These are phyloP conservation scores for Sinocyclocheilus anshuiensis DNA, from an alignment of 2,113 vertebrate genomes.

Conservation along the genomic window DNA sequence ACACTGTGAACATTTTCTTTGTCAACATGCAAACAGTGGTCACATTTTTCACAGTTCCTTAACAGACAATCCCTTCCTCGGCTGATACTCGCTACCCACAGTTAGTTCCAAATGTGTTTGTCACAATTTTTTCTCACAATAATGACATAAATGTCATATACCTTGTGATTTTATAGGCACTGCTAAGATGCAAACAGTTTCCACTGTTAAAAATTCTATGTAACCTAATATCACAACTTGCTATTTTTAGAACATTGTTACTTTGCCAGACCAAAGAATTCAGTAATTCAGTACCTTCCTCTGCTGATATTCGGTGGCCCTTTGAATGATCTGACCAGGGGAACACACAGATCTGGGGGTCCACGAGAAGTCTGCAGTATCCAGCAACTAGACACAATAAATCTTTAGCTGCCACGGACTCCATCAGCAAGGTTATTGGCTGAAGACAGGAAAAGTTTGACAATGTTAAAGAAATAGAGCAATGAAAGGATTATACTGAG, in stretches of 20 bases:
- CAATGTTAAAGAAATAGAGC: slow-evolving; percentile 21
- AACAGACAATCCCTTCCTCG: no score
- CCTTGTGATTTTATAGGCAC: not conserved
- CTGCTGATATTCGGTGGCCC: slow-evolving; percentile 84
- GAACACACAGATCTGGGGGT: slow-evolving; percentile 82
- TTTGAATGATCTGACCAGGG: slow-evolving; percentile 79
- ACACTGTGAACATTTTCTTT: not conserved
- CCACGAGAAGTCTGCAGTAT: slow-evolving; percentile 86
- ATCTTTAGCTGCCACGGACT: slow-evolving; percentile 90
- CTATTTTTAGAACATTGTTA: not conserved
- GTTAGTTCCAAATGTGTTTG: not conserved
- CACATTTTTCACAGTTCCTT: not conserved
- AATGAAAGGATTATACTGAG: not conserved
- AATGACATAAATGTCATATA: not conserved
- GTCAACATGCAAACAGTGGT: not conserved
- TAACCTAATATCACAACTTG: no score
- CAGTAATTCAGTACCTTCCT: slow-evolving; percentile 82
- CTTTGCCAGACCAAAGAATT: not conserved
- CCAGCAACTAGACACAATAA: slow-evolving; percentile 88
- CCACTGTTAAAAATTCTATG: not conserved
- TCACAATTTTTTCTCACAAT: not conserved
- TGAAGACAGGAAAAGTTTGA: slow-evolving; percentile 59
- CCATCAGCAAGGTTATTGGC: slow-evolving; percentile 90
- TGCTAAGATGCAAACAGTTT: not conserved
- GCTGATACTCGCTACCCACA: not conserved